Evolutionary conservation across 2,113 vertebrate species (phyloP), one percentile per base, ranked within the genome.

Genomic region (Rana temporaria): DNA sequence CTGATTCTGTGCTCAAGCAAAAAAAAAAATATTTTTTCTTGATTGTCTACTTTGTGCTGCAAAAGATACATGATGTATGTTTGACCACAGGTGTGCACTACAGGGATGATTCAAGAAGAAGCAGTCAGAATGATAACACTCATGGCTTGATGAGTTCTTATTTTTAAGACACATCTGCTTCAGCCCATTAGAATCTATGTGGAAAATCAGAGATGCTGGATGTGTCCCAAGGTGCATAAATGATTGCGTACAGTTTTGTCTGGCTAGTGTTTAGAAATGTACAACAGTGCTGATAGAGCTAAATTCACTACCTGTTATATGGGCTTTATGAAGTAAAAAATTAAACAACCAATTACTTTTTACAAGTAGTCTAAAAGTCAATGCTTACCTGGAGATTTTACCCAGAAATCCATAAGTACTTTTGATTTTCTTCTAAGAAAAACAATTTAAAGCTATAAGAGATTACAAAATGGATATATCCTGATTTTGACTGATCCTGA

Each of bases 231-330:
- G 84, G 87, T 85, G 87, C 84, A 87, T 88, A 88, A 86, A 91
- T 89, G 87, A 91, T 9, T 89, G 89, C 87, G 85, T 88, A 91
- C 85, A 86, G 32, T 89, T 90, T 84, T 86, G 76, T 85, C 80
- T 87, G 84, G 85, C 77, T 90, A 88, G 87, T 88, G 86, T 89
- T 89, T 76, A 87, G 89, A 91, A 92, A 91, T 90, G 88, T 91
- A 86, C 85, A 90, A 81, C 83, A 84, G 34, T 82, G 84, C 87
- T 92, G 90, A 91, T 79, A 66, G 78, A 52, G 85, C 89, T 88
- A 87, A 92, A 93, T 66, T 89, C 80, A 66, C 70, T 74, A 73
- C 69, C 62, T 82, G 68, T 81, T 81, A 81, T 81, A 81, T 72
- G 53, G 20, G 42, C 79, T 72, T 73, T 72, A 69, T 56, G 53